Conservation (phyloP, 2,888 invertebrate genomes). For the Tenodera sinensis region DNA sequence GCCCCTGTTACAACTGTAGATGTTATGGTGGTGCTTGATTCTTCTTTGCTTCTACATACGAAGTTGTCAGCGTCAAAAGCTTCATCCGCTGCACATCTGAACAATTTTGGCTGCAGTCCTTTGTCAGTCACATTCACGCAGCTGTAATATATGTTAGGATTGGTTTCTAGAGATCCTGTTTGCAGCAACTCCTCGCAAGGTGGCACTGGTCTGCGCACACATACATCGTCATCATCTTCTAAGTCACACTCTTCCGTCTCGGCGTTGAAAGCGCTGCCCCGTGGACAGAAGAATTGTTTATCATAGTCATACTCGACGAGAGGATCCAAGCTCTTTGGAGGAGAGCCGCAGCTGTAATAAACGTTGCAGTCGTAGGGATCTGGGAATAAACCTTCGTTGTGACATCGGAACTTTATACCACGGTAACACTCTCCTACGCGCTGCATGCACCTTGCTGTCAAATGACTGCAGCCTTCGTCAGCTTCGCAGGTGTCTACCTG, state of each 20-base stretch:
- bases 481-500: neutral
- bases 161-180: neutral
- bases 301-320: neutral
- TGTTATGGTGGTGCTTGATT: neutral
- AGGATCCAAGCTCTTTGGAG: neutral
- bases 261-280: neutral
- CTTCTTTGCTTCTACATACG: neutral
- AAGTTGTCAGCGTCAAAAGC: neutral
- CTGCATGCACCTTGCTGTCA: neutral
- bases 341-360: neutral
- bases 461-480: neutral
- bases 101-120: neutral
- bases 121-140: neutral
- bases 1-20: neutral
- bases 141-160: neutral
- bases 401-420: neutral
- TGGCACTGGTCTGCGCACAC: neutral
- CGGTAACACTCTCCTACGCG: neutral
- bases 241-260: neutral
- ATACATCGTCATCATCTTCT: neutral
- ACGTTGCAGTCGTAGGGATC: neutral
- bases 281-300: neutral
- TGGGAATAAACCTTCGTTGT: neutral
- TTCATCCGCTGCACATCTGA: neutral
- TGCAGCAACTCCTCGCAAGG: neutral